phyloP scores from a whole-genome alignment of 2,888 invertebrate species.

The Drosophila fulvimacula region DNA sequence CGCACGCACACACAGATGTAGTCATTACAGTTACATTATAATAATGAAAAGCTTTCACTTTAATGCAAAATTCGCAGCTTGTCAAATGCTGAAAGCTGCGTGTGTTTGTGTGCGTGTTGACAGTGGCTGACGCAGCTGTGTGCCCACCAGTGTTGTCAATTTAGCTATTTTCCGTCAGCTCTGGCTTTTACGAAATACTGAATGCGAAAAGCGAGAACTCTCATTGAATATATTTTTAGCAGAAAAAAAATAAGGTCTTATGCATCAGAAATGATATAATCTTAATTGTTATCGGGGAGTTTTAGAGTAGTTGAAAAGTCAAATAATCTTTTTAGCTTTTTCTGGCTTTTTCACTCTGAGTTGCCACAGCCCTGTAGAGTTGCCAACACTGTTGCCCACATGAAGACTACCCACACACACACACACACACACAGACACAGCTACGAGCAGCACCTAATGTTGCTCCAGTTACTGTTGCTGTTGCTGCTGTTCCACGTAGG shows the following conservation, averaged over 20 bases:
- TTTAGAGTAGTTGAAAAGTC: too few species aligned
- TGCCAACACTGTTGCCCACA: not conserved
- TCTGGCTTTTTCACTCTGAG: too few species aligned
- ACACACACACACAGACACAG: conserved; percentile 4
- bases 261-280: too few species aligned
- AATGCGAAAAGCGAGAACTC: too few species aligned
- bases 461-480: conserved; percentile 40
- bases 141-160: conserved; percentile 4
- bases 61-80: conserved; percentile 51
- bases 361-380: too few species aligned
- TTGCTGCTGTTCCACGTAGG: conserved; percentile 39
- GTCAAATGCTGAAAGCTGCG: conserved; percentile 41
- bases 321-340: too few species aligned
- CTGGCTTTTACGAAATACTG: too few species aligned
- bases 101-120: conserved; percentile 2
- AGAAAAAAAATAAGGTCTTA: too few species aligned
- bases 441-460: conserved; percentile 3
- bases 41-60: conserved; percentile 63
- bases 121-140: conserved; percentile 27
- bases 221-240: too few species aligned
- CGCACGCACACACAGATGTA: not conserved
- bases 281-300: too few species aligned
- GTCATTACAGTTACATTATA: conserved; percentile 50
- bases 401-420: conserved; percentile 13
- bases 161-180: too few species aligned